phyloP scores from a whole-genome alignment of 2,888 invertebrate species.

The Tetragnatha montana region DNA sequence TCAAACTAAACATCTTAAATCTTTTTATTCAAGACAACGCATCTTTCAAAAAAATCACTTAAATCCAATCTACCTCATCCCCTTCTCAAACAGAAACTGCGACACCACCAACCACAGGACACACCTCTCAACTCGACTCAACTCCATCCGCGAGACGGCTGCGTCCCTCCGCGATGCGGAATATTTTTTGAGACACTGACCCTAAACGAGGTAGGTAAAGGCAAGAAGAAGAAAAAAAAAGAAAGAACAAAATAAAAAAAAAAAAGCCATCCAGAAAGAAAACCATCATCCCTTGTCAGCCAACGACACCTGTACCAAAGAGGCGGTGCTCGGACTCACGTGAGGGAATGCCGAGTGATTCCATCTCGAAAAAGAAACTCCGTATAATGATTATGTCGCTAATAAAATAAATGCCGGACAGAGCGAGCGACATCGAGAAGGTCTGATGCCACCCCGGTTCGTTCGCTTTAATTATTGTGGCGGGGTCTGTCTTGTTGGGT shows the following conservation, averaged over 20 bases:
- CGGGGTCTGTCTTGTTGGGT: slow-evolving; percentile 14
- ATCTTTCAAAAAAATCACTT: too few relatives aligned
- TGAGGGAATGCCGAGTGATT: slow-evolving; percentile 61
- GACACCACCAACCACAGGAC: not conserved
- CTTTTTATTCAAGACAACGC: too few relatives aligned
- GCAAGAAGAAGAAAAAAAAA: slow-evolving; percentile 5
- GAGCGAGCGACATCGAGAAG: slow-evolving; percentile 14
- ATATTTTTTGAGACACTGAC: slow-evolving; percentile 56
- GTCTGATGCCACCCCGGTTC: not conserved
- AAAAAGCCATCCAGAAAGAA: slow-evolving; percentile 3
- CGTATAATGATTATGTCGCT: slow-evolving; percentile 53
- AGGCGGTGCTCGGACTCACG: slow-evolving; percentile 49
- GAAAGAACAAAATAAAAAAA: slow-evolving; percentile 14
- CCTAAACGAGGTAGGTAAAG: slow-evolving; percentile 40
- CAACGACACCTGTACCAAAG: slow-evolving; percentile 47
- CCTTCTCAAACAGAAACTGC: not conserved
- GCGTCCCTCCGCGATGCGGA: not conserved
- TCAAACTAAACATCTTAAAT: too few relatives aligned
- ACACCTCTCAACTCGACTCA: not conserved
- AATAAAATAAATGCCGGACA: slow-evolving; percentile 44
- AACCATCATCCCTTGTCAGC: slow-evolving; percentile 37
- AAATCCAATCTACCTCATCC: too few relatives aligned
- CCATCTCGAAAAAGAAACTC: slow-evolving; percentile 19
- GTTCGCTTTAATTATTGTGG: not conserved
- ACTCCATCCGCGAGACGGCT: not conserved